Evolutionary conservation across 2,113 vertebrate species (phyloP).

Genomic region (Cnemophilus loriae): DNA sequence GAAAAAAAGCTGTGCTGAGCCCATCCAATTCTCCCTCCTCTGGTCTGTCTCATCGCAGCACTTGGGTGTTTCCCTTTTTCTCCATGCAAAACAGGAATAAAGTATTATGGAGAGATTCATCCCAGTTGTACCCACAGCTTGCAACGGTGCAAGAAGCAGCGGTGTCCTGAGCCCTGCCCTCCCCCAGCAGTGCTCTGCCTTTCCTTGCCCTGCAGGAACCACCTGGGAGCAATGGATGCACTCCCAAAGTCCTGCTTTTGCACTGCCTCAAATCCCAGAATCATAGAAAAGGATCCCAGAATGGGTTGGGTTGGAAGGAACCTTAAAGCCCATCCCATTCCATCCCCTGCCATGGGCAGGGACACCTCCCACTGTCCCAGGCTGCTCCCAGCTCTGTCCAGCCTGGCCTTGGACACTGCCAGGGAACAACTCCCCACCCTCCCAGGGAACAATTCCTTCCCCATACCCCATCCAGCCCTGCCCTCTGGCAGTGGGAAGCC

Average conservation of each 20-base stretch:
- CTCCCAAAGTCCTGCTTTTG: not conserved
- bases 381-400: not conserved
- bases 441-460: not conserved
- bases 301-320: not conserved
- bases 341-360: not conserved
- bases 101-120: not conserved
- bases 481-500: not conserved
- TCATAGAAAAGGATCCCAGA: not conserved
- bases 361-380: not conserved
- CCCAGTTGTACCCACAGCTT: not conserved
- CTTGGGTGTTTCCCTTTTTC: not conserved
- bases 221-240: accelerated
- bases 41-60: not conserved
- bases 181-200: not conserved
- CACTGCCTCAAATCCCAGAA: not conserved
- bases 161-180: not conserved
- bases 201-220: not conserved
- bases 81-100: not conserved
- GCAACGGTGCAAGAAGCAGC: accelerated
- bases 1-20: not conserved
- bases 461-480: accelerated
- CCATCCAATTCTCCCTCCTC: not conserved
- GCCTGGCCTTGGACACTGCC: not conserved
- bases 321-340: accelerated
- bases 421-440: not conserved